Percentiles rank a stretch among this genome's conserved stretches.
phyloP scores from a whole-genome alignment of 2,888 invertebrate species.

The Matsumyia berberina region DNA sequence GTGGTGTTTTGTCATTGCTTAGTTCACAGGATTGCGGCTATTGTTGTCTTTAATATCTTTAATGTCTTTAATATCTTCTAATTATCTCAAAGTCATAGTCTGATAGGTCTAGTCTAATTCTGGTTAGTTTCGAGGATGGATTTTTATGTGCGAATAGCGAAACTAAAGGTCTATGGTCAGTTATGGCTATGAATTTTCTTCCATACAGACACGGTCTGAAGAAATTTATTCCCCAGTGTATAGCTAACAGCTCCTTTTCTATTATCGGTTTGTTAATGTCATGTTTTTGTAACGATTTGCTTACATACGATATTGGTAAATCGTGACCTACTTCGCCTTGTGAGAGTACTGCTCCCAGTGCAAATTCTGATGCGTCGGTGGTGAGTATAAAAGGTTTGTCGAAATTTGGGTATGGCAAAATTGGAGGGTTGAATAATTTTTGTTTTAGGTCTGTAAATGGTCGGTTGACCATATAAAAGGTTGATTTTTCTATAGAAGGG shows the following conservation, averaged over 20 bases:
- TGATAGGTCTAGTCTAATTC: conserved; percentile 14
- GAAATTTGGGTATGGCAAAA: conserved; percentile 40
- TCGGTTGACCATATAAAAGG: conserved; percentile 1
- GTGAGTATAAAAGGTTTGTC: conserved; percentile 4
- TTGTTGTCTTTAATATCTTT: no score
- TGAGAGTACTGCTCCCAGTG: not conserved
- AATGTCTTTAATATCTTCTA: no score
- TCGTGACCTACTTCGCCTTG: conserved; percentile 28
- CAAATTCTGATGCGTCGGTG: conserved; percentile 5
- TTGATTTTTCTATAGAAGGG: conserved; percentile 69
- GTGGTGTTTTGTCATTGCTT: no score
- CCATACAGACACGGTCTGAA: not conserved
- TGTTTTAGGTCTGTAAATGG: not conserved
- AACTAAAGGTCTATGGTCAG: conserved; percentile 11
- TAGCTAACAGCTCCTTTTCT: no score
- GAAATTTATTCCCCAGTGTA: no score
- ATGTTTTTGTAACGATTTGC: no score
- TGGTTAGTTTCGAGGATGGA: conserved; percentile 11
- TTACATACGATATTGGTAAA: not conserved
- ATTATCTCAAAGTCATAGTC: not conserved
- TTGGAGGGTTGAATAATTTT: not conserved
- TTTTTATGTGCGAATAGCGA: conserved; percentile 15
- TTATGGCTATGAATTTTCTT: not conserved
- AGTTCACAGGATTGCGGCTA: no score
- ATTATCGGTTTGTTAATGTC: no score